Conservation (phyloP, 2,113 vertebrate genomes). For the Myiozetetes cayanensis region DNA sequence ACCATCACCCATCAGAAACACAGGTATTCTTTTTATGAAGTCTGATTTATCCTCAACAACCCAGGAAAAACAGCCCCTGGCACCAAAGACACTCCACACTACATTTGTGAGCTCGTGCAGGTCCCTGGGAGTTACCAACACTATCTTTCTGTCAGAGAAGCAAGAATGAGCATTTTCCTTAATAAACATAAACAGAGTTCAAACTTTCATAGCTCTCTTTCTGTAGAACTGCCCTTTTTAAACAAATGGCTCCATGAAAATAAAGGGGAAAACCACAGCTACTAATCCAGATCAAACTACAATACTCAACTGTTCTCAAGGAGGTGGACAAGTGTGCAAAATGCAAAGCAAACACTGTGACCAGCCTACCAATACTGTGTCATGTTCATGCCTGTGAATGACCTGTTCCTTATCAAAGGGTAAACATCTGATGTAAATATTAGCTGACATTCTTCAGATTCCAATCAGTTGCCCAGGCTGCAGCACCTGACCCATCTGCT, state of each 20-base stretch:
- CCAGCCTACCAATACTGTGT: constrained; percentile 6
- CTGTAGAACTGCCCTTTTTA: neutral
- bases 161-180: neutral
- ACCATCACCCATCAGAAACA: neutral
- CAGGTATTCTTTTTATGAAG: neutral
- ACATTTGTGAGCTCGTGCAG: rapidly evolving
- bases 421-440: constrained; percentile 63
- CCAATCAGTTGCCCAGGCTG: constrained; percentile 2
- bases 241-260: neutral
- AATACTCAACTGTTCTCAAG: neutral
- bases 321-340: constrained; percentile 27
- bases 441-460: constrained; percentile 58
- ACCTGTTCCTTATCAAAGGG: constrained; percentile 59
- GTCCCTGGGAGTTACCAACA: neutral
- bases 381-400: constrained; percentile 42
- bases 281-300: neutral
- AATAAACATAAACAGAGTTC: neutral
- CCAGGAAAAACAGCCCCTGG: neutral
- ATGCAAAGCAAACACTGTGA: constrained; percentile 52
- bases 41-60: neutral
- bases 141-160: neutral
- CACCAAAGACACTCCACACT: neutral
- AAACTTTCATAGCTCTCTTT: neutral
- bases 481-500: neutral
- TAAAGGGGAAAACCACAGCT: neutral